These are phyloP conservation scores for Papilio glaucus DNA, from an alignment of 1,140 invertebrate species.

Conservation along the genomic window DNA sequence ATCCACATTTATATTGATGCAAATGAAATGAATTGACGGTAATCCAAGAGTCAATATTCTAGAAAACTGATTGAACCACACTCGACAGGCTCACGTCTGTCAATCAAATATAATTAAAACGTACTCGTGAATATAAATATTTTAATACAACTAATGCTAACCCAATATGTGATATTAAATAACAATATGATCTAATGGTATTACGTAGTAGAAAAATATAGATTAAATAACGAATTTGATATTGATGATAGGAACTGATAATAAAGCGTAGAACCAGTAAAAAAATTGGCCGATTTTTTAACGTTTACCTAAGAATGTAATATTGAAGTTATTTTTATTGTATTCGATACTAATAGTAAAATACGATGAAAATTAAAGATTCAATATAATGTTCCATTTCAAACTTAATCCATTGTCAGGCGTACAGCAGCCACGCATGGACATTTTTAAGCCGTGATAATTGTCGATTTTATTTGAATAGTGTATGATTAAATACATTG, in stretches of 20 bases:
- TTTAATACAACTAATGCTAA: too few species aligned
- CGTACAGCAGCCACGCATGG: background rate
- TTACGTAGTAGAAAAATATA: too few species aligned
- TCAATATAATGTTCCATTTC: background rate
- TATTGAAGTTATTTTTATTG: too few species aligned
- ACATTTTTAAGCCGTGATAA: background rate
- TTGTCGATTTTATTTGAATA: background rate
- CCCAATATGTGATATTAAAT: background rate
- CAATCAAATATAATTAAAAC: conserved; percentile 4
- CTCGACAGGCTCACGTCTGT: conserved; percentile 1
- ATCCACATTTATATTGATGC: too few species aligned
- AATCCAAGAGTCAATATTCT: background rate
- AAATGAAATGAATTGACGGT: background rate
- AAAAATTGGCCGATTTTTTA: too few species aligned
- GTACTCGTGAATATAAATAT: background rate
- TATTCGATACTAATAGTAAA: too few species aligned
- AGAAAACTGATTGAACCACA: background rate
- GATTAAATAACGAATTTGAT: too few species aligned
- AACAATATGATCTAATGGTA: background rate
- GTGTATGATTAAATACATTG: background rate
- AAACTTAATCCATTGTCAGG: background rate
- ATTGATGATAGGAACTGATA: too few species aligned
- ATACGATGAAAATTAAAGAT: background rate
- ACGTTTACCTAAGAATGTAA: too few species aligned
- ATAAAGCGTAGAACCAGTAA: too few species aligned